Evolutionary conservation across 2,888 invertebrate genomes (phyloP).

Genomic region (Dimorphilus gyrociliatus): DNA sequence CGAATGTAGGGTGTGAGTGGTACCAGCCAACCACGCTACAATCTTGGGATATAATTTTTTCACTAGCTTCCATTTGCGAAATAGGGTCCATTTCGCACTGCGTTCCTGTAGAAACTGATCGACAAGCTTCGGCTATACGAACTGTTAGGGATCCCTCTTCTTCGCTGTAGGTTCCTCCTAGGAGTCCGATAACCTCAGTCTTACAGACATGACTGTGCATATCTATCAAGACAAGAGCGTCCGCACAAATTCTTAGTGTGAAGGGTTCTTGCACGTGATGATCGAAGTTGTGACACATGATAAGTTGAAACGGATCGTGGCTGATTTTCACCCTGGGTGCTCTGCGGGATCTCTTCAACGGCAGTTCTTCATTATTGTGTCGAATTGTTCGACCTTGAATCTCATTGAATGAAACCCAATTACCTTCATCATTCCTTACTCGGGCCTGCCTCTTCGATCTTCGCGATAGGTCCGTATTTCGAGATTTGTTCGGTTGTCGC

Average conservation of each 20-base stretch:
- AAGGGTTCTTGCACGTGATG: constrained; percentile 47
- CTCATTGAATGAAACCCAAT: too few species aligned
- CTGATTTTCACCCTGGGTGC: too few species aligned
- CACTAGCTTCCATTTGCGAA: constrained; percentile 49
- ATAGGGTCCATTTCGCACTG: constrained; percentile 65
- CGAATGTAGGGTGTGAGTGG: constrained; percentile 58
- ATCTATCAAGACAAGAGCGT: constrained; percentile 51
- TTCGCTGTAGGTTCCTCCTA: constrained; percentile 45
- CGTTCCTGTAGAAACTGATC: constrained; percentile 48
- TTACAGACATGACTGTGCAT: constrained; percentile 53
- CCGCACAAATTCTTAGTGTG: constrained; percentile 44
- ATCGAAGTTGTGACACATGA: too few species aligned
- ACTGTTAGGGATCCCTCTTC: constrained; percentile 38
- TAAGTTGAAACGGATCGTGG: too few species aligned
- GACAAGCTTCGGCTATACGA: constrained; percentile 47
- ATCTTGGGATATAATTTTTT: constrained; percentile 41
- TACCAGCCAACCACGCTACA: constrained; percentile 53
- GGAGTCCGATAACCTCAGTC: constrained; percentile 57
- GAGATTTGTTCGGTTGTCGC: too few species aligned
- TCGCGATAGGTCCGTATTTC: too few species aligned
- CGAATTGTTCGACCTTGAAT: too few species aligned
- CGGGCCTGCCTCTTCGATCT: too few species aligned
- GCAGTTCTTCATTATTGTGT: too few species aligned
- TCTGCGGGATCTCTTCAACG: too few species aligned
- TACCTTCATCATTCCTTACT: too few species aligned